A percentile compares a stretch with the other conserved stretches of the same genome.
Evolutionary conservation across 2,888 invertebrate species (phyloP).

Genomic region (Venustoraphidia nigricollis): DNA sequence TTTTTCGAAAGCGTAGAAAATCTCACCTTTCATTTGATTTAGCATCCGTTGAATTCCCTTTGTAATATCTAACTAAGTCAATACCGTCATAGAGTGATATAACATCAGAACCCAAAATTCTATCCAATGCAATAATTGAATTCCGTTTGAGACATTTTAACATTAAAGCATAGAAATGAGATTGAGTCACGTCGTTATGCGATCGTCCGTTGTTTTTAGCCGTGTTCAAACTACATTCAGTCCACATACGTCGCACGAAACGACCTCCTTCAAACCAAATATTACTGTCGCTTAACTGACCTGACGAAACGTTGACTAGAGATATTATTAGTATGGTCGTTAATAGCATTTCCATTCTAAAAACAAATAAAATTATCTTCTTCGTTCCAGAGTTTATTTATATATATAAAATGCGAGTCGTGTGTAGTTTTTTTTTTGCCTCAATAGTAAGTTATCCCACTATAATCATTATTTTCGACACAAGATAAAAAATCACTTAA

Average conservation of each 20-base stretch:
- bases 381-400: too few species aligned
- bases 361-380: too few species aligned
- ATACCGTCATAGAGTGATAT: conserved; percentile 48
- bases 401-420: too few species aligned
- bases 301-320: too few species aligned
- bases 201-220: neutral
- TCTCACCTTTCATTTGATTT: conserved; percentile 26
- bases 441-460: too few species aligned
- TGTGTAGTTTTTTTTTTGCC: too few species aligned
- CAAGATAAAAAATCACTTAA: too few species aligned
- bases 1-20: neutral
- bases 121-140: conserved; percentile 41
- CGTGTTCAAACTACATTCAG: conserved; percentile 23
- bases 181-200: neutral
- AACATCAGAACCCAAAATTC: conserved; percentile 38
- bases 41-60: conserved; percentile 23
- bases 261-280: conserved; percentile 34
- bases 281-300: conserved; percentile 15
- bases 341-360: too few species aligned
- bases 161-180: too few species aligned
- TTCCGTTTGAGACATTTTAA: conserved; percentile 33
- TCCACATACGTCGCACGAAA: conserved; percentile 31
- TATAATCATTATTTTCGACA: too few species aligned
- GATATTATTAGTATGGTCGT: too few species aligned
- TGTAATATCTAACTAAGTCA: conserved; percentile 39